Percentiles rank a stretch among this genome's conserved stretches.
Evolutionary conservation across 2,888 invertebrate species (phyloP).

Genomic region (Parthenolecanium corni): DNA sequence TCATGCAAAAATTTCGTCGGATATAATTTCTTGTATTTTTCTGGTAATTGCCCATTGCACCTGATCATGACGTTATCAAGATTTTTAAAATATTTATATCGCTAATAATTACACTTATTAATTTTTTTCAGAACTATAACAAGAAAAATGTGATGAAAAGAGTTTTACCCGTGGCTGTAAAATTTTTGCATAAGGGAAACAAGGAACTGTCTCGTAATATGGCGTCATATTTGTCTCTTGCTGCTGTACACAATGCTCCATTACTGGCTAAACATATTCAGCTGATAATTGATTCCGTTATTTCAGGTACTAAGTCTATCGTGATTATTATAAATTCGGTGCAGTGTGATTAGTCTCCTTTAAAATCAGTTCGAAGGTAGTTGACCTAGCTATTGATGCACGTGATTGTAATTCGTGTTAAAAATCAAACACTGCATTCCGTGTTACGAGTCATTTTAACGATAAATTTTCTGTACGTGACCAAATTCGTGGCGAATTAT

Average conservation of each 20-base stretch:
- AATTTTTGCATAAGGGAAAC: conserved; percentile 81
- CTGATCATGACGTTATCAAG: neutral
- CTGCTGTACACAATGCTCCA: conserved; percentile 80
- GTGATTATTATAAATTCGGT: too few species aligned
- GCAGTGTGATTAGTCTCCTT: too few species aligned
- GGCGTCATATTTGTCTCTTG: conserved; percentile 81
- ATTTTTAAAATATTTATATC: neutral
- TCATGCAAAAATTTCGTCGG: conserved; percentile 91
- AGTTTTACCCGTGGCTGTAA: conserved; percentile 80
- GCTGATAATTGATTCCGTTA: conserved; percentile 79
- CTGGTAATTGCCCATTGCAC: conserved; percentile 49
- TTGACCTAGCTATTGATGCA: too few species aligned
- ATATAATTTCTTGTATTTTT: conserved; percentile 88
- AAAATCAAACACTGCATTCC: too few species aligned
- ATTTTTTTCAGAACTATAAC: conserved; percentile 50
- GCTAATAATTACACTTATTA: neutral
- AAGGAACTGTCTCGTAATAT: conserved; percentile 78
- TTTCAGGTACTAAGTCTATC: conserved; percentile 56
- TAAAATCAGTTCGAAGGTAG: too few species aligned
- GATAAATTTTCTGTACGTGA: too few species aligned
- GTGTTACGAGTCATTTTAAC: too few species aligned
- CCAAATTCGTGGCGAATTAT: too few species aligned
- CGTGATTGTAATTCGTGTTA: too few species aligned
- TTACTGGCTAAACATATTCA: conserved; percentile 76
- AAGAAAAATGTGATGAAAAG: conserved; percentile 65